Evolutionary conservation across 2,888 invertebrate genomes (phyloP).

Genomic region (Zhuqinia jingwanae): DNA sequence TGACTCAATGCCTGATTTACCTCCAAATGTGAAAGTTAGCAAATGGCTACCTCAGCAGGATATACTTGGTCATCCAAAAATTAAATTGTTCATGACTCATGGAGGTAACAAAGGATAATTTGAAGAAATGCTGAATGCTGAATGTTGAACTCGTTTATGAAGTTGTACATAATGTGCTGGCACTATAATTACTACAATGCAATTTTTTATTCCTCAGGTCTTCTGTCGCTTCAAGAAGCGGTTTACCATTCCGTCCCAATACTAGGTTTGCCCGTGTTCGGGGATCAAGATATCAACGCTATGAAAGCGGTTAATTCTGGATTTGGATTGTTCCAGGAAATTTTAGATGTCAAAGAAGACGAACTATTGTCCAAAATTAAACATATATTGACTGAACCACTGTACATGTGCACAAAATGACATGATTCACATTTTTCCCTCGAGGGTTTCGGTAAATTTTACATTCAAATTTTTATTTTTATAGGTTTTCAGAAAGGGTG

Average conservation of each 20-base stretch:
- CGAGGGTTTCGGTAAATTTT: too few relatives aligned
- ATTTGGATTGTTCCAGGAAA: slow-evolving; percentile 45
- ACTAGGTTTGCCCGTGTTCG: slow-evolving; percentile 52
- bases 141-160: too few relatives aligned
- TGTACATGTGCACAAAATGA: too few relatives aligned
- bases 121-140: neutral
- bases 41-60: slow-evolving; percentile 88
- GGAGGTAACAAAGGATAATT: slow-evolving; percentile 80
- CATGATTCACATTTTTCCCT: too few relatives aligned
- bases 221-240: slow-evolving; percentile 50
- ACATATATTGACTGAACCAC: neutral
- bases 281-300: slow-evolving; percentile 55
- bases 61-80: slow-evolving; percentile 82
- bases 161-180: too few relatives aligned
- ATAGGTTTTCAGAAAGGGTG: slow-evolving; percentile 60
- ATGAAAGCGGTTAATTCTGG: slow-evolving; percentile 6
- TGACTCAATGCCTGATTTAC: slow-evolving; percentile 83
- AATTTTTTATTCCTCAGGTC: slow-evolving; percentile 22
- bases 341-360: slow-evolving; percentile 48
- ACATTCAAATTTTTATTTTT: neutral
- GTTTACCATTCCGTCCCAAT: slow-evolving; percentile 48
- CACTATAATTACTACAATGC: too few relatives aligned
- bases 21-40: slow-evolving; percentile 84
- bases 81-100: slow-evolving; percentile 85
- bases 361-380: slow-evolving; percentile 42